phyloP scores from a whole-genome alignment of 2,113 vertebrate species.

The Gopherus flavomarginatus region DNA sequence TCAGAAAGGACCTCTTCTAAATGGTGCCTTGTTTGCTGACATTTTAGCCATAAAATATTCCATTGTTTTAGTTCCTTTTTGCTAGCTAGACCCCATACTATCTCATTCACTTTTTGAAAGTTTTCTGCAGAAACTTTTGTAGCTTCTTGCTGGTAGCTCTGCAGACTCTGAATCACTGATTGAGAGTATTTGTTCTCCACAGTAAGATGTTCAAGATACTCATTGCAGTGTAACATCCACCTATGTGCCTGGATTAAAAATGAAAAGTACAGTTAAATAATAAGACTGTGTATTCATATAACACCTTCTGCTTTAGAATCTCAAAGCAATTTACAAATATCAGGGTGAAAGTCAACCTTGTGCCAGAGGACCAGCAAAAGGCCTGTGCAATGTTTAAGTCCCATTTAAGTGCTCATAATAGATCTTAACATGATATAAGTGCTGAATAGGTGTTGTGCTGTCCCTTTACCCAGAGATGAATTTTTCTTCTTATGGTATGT shows the following conservation, averaged over 20 bases:
- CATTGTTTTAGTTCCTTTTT: constrained; percentile 75
- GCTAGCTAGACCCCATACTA: constrained; percentile 75
- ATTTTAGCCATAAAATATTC: constrained; percentile 78
- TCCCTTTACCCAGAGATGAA: background rate
- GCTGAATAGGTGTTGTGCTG: background rate
- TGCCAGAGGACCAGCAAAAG: background rate
- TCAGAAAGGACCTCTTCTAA: constrained; percentile 75
- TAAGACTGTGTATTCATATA: background rate
- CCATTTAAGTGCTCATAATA: background rate
- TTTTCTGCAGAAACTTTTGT: constrained; percentile 81
- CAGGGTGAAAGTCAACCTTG: background rate
- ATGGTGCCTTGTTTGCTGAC: constrained; percentile 76
- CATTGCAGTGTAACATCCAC: constrained; percentile 79
- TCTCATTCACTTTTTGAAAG: constrained; percentile 78
- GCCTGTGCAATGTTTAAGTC: background rate
- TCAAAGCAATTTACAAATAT: background rate
- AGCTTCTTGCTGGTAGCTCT: constrained; percentile 78
- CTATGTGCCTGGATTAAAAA: constrained; percentile 71
- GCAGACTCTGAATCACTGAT: constrained; percentile 70
- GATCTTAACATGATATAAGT: background rate
- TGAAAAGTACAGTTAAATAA: background rate
- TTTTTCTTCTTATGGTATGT: background rate
- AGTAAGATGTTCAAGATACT: constrained; percentile 74
- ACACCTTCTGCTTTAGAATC: background rate
- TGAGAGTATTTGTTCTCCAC: constrained; percentile 52